phyloP scores from a whole-genome alignment of 1,140 invertebrate genomes.

The Cherax destructor region DNA sequence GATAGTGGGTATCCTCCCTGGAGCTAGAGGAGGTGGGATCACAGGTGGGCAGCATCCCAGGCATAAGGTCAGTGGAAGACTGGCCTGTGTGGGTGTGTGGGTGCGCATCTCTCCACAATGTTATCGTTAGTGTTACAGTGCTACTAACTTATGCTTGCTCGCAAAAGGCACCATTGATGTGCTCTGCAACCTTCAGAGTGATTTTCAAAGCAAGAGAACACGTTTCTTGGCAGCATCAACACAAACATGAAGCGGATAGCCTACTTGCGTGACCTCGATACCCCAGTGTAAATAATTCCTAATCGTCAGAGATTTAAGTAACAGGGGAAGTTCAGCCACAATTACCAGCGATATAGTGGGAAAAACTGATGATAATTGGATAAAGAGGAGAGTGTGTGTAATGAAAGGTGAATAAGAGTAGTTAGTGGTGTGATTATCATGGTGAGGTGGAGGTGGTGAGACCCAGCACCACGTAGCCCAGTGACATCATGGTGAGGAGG shows the following conservation, averaged over 20 bases:
- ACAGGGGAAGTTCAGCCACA: background rate
- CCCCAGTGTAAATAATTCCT: background rate
- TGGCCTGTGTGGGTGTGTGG: constrained; percentile 23
- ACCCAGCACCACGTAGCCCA: background rate
- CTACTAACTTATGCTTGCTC: no score
- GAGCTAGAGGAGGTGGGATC: background rate
- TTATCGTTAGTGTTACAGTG: no score
- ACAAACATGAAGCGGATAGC: no score
- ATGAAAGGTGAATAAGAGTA: background rate
- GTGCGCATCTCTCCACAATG: background rate
- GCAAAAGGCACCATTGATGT: no score
- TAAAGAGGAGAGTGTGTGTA: background rate
- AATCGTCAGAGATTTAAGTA: background rate
- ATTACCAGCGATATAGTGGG: background rate
- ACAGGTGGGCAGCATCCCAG: background rate
- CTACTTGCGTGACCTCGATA: background rate
- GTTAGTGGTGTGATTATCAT: background rate
- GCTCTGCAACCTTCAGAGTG: no score
- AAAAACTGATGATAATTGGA: background rate
- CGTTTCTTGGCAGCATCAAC: no score
- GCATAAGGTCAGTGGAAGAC: constrained; percentile 45
- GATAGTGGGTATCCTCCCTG: no score
- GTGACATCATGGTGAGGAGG: background rate
- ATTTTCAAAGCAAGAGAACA: no score
- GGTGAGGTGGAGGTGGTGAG: no score